Percentiles rank a stretch among this genome's conserved stretches.
phyloP scores from a whole-genome alignment of 2,113 vertebrate genomes.

The Corythoichthys intestinalis region DNA sequence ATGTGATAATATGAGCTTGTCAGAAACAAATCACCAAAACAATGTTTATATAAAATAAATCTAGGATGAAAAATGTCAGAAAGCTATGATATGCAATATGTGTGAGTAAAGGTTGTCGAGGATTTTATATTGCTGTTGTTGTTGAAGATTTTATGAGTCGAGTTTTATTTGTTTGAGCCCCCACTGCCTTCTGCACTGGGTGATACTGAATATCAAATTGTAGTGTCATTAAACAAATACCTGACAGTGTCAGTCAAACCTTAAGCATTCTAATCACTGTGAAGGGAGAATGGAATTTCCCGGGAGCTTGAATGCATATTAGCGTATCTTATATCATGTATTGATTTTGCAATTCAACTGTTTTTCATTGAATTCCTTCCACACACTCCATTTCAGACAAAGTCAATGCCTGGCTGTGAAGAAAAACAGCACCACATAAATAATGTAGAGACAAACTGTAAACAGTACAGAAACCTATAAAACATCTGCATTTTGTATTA shows the following conservation, averaged over 20 bases:
- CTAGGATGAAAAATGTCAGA: neutral
- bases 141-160: neutral
- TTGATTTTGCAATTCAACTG: neutral
- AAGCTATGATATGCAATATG: neutral
- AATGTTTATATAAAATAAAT: neutral
- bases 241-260: neutral
- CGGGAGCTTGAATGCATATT: neutral
- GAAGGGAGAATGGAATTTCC: neutral
- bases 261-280: neutral
- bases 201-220: neutral
- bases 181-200: too few relatives aligned
- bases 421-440: neutral
- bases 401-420: neutral
- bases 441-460: neutral
- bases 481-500: neutral
- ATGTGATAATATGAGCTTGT: neutral
- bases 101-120: neutral
- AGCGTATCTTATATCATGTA: neutral
- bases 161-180: neutral
- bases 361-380: neutral
- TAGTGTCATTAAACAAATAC: neutral
- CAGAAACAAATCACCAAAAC: neutral
- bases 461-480: neutral
- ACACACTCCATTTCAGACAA: neutral
- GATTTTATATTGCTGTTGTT: neutral